Conservation (phyloP, 2,888 invertebrate genomes). For the Acleris laterana region DNA sequence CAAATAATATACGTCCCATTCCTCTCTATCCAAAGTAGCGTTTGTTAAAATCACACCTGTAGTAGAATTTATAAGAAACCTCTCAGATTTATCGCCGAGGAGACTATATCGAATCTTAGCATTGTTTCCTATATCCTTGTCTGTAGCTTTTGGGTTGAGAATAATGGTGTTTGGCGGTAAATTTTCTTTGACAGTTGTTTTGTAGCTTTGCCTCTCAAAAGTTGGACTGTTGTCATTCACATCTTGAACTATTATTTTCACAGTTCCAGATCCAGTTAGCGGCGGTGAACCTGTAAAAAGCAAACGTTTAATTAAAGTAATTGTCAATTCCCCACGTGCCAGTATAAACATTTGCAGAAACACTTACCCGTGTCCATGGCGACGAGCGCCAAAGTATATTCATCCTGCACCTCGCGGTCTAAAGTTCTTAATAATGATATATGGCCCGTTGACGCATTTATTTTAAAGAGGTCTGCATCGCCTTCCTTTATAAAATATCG, state of each 20-base stretch:
- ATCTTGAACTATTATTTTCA: constrained; percentile 95
- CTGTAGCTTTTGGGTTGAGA: constrained; percentile 90
- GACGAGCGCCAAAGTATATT: constrained; percentile 93
- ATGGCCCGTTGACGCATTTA: constrained; percentile 96
- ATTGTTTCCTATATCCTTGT: constrained; percentile 93
- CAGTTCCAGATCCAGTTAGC: constrained; percentile 95
- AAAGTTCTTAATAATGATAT: constrained; percentile 92
- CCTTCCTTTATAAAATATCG: constrained; percentile 97
- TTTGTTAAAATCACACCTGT: constrained; percentile 92
- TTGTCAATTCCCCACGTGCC: not conserved
- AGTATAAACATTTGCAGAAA: not conserved
- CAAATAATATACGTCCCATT: constrained; percentile 89
- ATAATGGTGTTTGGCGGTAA: constrained; percentile 90
- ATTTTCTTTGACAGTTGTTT: constrained; percentile 92
- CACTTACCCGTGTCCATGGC: constrained; percentile 96
- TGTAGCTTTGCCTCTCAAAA: constrained; percentile 92
- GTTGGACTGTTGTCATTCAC: constrained; percentile 97
- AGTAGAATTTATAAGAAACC: constrained; percentile 91
- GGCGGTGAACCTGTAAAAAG: constrained; percentile 92
- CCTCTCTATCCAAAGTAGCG: constrained; percentile 90
- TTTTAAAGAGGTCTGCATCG: constrained; percentile 94
- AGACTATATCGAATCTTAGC: constrained; percentile 94
- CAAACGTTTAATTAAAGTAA: constrained; percentile 14
- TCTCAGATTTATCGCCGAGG: constrained; percentile 91
- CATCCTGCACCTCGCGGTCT: constrained; percentile 93